These are phyloP conservation scores for Anagyrus pseudococci DNA, from an alignment of 2,888 invertebrate species.

Conservation along the genomic window DNA sequence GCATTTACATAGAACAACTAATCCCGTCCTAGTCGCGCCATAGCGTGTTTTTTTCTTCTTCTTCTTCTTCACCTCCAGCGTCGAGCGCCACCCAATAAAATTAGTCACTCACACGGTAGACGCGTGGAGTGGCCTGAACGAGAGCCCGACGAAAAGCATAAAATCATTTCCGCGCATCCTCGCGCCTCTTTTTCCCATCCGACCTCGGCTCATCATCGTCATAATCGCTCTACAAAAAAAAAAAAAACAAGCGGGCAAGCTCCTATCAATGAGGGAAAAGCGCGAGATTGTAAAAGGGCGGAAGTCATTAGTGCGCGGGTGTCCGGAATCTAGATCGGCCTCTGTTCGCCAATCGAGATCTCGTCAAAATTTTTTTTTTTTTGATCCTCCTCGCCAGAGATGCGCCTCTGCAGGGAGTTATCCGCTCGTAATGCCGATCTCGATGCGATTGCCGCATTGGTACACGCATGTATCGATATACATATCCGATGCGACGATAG, in stretches of 20 bases:
- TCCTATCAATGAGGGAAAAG: constrained; percentile 29
- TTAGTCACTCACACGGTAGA: constrained; percentile 7
- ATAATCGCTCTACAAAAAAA: too few species aligned
- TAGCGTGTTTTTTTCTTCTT: neutral
- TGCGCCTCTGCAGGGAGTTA: too few species aligned
- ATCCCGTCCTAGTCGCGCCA: too few species aligned
- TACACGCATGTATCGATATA: neutral
- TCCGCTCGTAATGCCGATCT: too few species aligned
- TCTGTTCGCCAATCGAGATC: neutral
- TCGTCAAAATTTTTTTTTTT: neutral
- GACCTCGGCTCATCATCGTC: neutral
- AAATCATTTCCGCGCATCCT: constrained; percentile 27
- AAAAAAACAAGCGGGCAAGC: neutral
- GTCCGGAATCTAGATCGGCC: neutral
- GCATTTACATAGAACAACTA: too few species aligned
- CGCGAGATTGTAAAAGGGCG: constrained; percentile 24
- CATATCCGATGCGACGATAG: neutral
- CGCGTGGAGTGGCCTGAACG: constrained; percentile 12
- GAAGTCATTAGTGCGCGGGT: constrained; percentile 29
- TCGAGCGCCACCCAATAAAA: constrained; percentile 9
- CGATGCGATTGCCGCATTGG: neutral
- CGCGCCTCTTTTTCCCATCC: neutral
- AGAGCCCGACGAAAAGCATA: constrained; percentile 20
- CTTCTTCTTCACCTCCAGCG: neutral
- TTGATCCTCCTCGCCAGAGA: neutral